phyloP scores from a whole-genome alignment of 2,888 invertebrate genomes.

The Tipula unca region DNA sequence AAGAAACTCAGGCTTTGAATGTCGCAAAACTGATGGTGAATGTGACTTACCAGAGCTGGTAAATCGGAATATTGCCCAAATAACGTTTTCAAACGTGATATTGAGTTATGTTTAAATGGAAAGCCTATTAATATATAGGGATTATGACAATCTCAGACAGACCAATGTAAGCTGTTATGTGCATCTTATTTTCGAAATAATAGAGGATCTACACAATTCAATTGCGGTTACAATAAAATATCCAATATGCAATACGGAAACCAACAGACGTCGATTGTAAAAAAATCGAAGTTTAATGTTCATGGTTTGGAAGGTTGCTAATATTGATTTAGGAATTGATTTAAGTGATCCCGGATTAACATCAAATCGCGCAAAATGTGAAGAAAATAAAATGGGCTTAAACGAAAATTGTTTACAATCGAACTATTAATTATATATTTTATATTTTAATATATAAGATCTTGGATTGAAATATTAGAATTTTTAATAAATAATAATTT shows the following conservation, averaged over 20 bases:
- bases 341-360: constrained; percentile 91
- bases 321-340: constrained; percentile 83
- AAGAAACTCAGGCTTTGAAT: constrained; percentile 53
- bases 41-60: constrained; percentile 96
- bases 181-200: constrained; percentile 71
- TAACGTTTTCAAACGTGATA: constrained; percentile 85
- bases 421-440: constrained; percentile 54
- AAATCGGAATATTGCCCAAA: constrained; percentile 86
- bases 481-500: no score
- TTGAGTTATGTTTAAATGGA: constrained; percentile 67
- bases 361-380: constrained; percentile 67
- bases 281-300: constrained; percentile 73
- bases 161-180: constrained; percentile 94
- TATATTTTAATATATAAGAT: no score
- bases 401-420: constrained; percentile 78
- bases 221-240: constrained; percentile 90
- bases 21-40: constrained; percentile 73
- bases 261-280: constrained; percentile 76
- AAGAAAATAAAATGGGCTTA: constrained; percentile 71
- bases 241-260: constrained; percentile 91
- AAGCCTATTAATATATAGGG: constrained; percentile 84
- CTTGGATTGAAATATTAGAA: no score
- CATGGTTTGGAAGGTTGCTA: constrained; percentile 79
- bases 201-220: constrained; percentile 84
- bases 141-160: constrained; percentile 78